phyloP scores from a whole-genome alignment of 2,113 vertebrate species.

The Muntiacus muntjak region DNA sequence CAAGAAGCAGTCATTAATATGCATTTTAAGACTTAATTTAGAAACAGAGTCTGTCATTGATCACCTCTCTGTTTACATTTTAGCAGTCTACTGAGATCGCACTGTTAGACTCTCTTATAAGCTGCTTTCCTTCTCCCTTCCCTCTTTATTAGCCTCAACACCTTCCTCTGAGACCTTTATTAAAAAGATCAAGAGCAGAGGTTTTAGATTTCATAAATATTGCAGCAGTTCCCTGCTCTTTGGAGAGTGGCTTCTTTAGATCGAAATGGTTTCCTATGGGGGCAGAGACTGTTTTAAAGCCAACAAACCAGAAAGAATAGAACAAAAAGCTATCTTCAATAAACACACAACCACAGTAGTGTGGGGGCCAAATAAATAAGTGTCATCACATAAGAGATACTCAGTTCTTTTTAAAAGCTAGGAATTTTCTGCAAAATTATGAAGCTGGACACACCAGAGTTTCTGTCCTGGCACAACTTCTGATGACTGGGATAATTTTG shows the following conservation, averaged over 20 bases:
- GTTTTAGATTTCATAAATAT: slow-evolving; percentile 83
- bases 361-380: slow-evolving; percentile 50
- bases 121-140: slow-evolving; percentile 53
- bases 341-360: slow-evolving; percentile 69
- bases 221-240: slow-evolving; percentile 73
- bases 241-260: slow-evolving; percentile 75
- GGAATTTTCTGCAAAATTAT: slow-evolving; percentile 42
- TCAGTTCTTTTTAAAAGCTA: slow-evolving; percentile 24
- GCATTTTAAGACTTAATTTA: slow-evolving; percentile 77
- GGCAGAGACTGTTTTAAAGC: slow-evolving; percentile 76
- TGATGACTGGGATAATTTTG: slow-evolving; percentile 49
- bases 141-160: slow-evolving; percentile 68
- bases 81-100: slow-evolving; percentile 42
- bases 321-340: slow-evolving; percentile 69
- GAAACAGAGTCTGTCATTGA: slow-evolving; percentile 69
- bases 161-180: slow-evolving; percentile 77
- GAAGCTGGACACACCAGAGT: background rate
- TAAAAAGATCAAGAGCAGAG: slow-evolving; percentile 79
- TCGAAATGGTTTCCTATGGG: slow-evolving; percentile 74
- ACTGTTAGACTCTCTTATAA: slow-evolving; percentile 57
- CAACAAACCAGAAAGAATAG: slow-evolving; percentile 73
- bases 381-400: slow-evolving; percentile 41
- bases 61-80: slow-evolving; percentile 78
- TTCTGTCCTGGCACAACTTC: background rate
- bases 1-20: slow-evolving; percentile 72